A percentile compares a stretch with the other conserved stretches of the same genome.
These are phyloP conservation scores for Mastigias papua DNA, from an alignment of 30 jellyfish, hydroid and myxozoan species.

Conservation along the genomic window DNA sequence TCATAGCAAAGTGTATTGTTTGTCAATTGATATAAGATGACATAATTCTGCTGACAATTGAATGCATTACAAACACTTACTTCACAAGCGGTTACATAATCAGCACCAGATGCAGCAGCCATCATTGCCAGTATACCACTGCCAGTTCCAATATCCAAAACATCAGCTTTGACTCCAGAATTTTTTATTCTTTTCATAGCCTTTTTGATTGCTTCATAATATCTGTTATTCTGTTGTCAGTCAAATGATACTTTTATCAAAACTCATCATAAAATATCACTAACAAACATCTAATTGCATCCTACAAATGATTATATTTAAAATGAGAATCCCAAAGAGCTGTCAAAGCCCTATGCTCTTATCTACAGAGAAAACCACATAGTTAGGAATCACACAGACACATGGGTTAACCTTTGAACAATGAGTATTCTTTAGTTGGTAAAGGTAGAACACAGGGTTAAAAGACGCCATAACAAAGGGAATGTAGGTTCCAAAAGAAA, in stretches of 20 bases:
- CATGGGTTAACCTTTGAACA: too few relatives aligned
- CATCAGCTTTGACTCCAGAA: slow-evolving; percentile 11
- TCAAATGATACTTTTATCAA: not conserved
- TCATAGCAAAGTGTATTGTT: not conserved
- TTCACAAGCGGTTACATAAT: slow-evolving; percentile 87
- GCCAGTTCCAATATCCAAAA: slow-evolving; percentile 93
- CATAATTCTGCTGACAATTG: not conserved
- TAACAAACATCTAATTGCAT: too few relatives aligned
- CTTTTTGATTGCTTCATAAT: slow-evolving; percentile 48
- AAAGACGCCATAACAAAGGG: too few relatives aligned
- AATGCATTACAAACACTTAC: slow-evolving; percentile 15
- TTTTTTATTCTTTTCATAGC: slow-evolving; percentile 23
- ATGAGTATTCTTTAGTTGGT: too few relatives aligned
- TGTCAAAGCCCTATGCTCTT: too few relatives aligned
- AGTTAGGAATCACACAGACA: too few relatives aligned
- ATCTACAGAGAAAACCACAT: too few relatives aligned
- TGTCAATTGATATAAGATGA: not conserved
- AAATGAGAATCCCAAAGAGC: too few relatives aligned
- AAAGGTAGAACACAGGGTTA: too few relatives aligned
- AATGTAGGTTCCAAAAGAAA: too few relatives aligned
- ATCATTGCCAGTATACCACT: slow-evolving; percentile 93
- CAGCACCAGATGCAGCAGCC: slow-evolving; percentile 90
- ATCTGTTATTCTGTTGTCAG: slow-evolving; percentile 44
- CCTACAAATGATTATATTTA: too few relatives aligned
- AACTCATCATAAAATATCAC: not conserved